Conservation (phyloP, 30 jellyfish, hydroid and myxozoan genomes). For the Aurelia aurita region DNA sequence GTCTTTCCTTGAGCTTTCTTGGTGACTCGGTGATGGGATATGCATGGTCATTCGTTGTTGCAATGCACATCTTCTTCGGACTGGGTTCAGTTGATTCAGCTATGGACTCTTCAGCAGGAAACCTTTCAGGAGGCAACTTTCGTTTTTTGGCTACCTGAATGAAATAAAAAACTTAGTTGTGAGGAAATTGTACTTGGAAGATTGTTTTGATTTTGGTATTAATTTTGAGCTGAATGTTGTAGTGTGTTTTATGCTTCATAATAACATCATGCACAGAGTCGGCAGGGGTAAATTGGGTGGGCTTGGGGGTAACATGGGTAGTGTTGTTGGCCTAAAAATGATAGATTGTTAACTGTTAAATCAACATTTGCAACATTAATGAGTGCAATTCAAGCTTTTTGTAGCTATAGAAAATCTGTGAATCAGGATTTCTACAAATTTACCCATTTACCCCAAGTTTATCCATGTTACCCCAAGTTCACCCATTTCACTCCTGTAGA, state of each 20-base stretch:
- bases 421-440: too few relatives aligned
- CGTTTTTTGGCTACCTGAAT: background rate
- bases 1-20: conserved; percentile 35
- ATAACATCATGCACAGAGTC: background rate
- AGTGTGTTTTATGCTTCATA: background rate
- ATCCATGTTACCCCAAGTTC: too few relatives aligned
- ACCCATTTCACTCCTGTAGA: too few relatives aligned
- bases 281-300: background rate
- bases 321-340: background rate
- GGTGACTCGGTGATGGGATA: conserved; percentile 38
- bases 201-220: background rate
- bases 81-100: background rate
- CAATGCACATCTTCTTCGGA: background rate
- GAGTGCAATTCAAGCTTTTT: too few relatives aligned
- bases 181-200: background rate
- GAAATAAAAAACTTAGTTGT: too few relatives aligned
- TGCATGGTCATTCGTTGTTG: conserved; percentile 8
- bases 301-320: background rate
- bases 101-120: background rate
- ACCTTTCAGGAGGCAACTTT: conserved; percentile 9
- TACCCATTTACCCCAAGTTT: too few relatives aligned
- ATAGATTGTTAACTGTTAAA: too few relatives aligned
- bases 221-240: background rate
- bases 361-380: too few relatives aligned
- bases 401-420: too few relatives aligned